phyloP scores from a whole-genome alignment of 2,888 invertebrate genomes.

The Eristalis pertinax region DNA sequence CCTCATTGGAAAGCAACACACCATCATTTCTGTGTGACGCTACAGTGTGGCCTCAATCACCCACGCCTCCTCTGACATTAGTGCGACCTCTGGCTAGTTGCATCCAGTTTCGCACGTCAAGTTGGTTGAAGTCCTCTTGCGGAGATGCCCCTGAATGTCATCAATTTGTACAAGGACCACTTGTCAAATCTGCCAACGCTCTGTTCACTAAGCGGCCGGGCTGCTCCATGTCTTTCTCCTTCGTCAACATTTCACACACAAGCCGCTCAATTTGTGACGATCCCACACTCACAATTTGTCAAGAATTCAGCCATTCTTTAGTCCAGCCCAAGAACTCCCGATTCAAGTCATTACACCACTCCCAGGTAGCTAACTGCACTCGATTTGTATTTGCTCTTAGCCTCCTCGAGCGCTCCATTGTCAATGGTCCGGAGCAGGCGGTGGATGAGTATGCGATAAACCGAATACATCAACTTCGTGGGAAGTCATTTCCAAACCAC shows the following conservation, averaged over 20 bases:
- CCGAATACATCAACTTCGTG: slow-evolving; percentile 62
- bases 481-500: slow-evolving; percentile 30
- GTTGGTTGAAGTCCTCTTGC: too few relatives aligned
- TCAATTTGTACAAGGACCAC: too few relatives aligned
- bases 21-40: too few relatives aligned
- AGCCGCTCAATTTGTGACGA: neutral
- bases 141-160: too few relatives aligned
- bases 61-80: too few relatives aligned
- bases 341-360: slow-evolving; percentile 55
- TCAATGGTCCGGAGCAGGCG: slow-evolving; percentile 28
- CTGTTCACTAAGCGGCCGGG: neutral
- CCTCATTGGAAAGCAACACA: too few relatives aligned
- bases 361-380: slow-evolving; percentile 45
- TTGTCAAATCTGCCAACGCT: too few relatives aligned
- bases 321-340: neutral
- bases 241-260: neutral
- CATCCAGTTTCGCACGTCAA: too few relatives aligned
- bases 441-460: slow-evolving; percentile 63
- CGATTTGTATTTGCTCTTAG: slow-evolving; percentile 33
- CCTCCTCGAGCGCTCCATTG: slow-evolving; percentile 27
- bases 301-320: neutral
- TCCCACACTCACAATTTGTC: neutral
- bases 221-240: neutral
- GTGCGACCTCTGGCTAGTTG: too few relatives aligned
- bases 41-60: too few relatives aligned